These are phyloP conservation scores for Caenorhabditis remanei DNA, from an alignment of 1,140 invertebrate species.

Conservation along the genomic window DNA sequence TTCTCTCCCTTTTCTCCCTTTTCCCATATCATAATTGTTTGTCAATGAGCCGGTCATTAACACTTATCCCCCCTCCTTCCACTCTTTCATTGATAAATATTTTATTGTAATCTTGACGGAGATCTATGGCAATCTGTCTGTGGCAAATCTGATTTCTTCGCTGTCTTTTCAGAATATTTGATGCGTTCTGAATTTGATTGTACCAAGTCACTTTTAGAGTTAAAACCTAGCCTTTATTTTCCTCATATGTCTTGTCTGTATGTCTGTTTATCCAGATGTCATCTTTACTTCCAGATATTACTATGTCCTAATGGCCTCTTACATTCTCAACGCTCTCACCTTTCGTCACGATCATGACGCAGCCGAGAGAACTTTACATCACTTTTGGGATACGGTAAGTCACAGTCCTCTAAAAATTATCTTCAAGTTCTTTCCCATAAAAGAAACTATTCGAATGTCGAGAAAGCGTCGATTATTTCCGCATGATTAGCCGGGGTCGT, in stretches of 20 bases:
- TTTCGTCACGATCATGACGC: conserved; percentile 40
- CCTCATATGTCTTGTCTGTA: no score
- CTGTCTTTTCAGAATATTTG: not conserved
- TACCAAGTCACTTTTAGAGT: no score
- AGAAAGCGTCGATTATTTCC: conserved; percentile 10
- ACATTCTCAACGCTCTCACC: conserved; percentile 20
- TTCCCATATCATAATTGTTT: conserved; percentile 17
- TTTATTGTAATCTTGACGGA: conserved; percentile 10
- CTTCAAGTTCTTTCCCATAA: no score
- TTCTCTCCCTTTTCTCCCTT: not conserved
- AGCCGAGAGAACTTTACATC: conserved; percentile 36
- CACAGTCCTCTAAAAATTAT: not conserved
- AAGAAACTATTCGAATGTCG: no score
- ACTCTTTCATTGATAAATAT: not conserved
- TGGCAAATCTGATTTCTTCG: not conserved
- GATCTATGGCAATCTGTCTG: not conserved
- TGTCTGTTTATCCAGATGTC: no score
- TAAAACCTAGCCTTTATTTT: no score
- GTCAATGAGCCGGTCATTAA: conserved; percentile 50
- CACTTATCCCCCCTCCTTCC: not conserved
- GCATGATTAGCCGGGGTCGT: conserved; percentile 3
- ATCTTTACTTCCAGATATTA: not conserved
- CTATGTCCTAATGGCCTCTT: conserved; percentile 42
- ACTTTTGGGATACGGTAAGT: conserved; percentile 50
- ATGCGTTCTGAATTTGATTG: no score